Percentiles rank a stretch among this genome's conserved stretches.
These are phyloP conservation scores for Orthosia gothica DNA, from an alignment of 2,888 invertebrate genomes.

Conservation along the genomic window DNA sequence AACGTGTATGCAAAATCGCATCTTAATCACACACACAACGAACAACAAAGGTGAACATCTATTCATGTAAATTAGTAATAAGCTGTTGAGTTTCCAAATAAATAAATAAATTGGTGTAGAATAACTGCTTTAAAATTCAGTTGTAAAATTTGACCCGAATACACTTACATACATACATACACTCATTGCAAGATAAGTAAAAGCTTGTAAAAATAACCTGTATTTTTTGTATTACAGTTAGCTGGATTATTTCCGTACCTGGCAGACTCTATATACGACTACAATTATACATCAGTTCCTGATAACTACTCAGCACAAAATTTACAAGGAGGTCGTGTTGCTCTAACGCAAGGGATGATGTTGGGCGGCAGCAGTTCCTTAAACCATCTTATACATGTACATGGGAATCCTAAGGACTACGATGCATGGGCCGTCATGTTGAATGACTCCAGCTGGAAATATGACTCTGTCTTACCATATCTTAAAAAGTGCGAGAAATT, in stretches of 20 bases:
- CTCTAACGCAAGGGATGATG: slow-evolving; percentile 47
- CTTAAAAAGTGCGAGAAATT: slow-evolving; percentile 55
- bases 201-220: not conserved
- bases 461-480: slow-evolving; percentile 37
- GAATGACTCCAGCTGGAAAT: slow-evolving; percentile 46
- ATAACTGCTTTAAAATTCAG: no score
- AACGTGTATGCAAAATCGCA: no score
- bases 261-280: slow-evolving; percentile 31
- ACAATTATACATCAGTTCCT: slow-evolving; percentile 34
- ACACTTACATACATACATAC: no score
- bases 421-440: slow-evolving; percentile 30
- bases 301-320: slow-evolving; percentile 33
- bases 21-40: no score
- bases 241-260: slow-evolving; percentile 7
- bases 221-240: not conserved
- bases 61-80: no score
- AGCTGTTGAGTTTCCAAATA: no score
- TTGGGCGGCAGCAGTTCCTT: slow-evolving; percentile 50
- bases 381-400: slow-evolving; percentile 33
- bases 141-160: no score
- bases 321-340: slow-evolving; percentile 6
- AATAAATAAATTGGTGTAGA: no score
- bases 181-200: no score
- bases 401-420: slow-evolving; percentile 22
- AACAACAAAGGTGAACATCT: no score